Evolutionary conservation across 2,888 invertebrate genomes (phyloP).

Genomic region (Chloroclysta siterata): DNA sequence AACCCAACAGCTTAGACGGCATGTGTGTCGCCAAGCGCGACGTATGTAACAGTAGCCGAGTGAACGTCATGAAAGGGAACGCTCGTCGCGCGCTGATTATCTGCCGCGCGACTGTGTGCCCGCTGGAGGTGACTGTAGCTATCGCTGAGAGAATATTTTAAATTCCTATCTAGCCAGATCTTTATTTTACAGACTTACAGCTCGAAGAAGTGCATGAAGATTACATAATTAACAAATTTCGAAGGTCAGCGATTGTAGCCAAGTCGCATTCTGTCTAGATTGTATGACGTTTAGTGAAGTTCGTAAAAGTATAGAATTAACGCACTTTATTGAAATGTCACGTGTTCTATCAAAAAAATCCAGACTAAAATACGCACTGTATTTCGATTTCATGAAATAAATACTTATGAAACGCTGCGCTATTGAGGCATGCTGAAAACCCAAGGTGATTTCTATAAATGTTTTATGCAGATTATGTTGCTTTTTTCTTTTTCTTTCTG

Average conservation of each 20-base stretch:
- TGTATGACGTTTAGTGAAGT: no score
- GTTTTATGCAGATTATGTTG: not conserved
- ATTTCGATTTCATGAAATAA: not conserved
- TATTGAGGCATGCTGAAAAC: no score
- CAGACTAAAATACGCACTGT: no score
- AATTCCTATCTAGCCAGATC: not conserved
- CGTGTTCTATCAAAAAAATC: no score
- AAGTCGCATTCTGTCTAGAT: no score
- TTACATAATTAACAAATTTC: not conserved
- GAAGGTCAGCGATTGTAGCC: not conserved
- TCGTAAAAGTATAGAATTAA: no score
- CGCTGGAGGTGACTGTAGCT: slow-evolving; percentile 2
- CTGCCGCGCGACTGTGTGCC: slow-evolving; percentile 9
- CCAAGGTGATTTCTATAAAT: not conserved
- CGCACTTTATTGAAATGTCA: no score
- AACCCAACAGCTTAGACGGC: slow-evolving; percentile 26
- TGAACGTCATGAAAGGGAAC: slow-evolving; percentile 28
- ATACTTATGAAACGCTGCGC: not conserved
- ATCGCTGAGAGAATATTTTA: slow-evolving; percentile 7
- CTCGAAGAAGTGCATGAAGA: not conserved
- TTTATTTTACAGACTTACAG: not conserved
- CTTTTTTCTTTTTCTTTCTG: no score
- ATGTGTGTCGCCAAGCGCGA: slow-evolving; percentile 27
- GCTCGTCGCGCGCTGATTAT: slow-evolving; percentile 30
- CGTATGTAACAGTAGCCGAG: slow-evolving; percentile 34